Base-by-base conservation (phyloP, 1,140 invertebrate genomes). In the Zaprionus ghesquierei region DNA sequence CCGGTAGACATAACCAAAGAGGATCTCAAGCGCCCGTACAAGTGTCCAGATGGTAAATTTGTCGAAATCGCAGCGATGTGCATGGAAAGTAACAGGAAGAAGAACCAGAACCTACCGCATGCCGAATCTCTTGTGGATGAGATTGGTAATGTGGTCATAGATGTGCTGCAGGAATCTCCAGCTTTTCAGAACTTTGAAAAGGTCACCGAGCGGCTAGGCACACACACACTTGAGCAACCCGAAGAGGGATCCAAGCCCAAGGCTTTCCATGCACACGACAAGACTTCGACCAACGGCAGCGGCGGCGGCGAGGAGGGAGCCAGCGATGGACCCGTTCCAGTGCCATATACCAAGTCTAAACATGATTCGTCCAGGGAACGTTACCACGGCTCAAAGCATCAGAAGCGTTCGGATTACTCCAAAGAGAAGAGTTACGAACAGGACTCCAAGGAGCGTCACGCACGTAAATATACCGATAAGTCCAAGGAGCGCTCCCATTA, bases 121-220 rank as follows among this genome's bases (percentile, higher is more conserved):
- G 63, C 69, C 60, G 78, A 79, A 31, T 70, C 69, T 72, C 69
- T 85, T 13, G 58, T 54, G 1, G 87, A 90, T 56, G 77, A 90
- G 76, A 81, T 87, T 60, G 75, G 80, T 27, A 50, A 75, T 68
- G 75, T 69, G 27, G 77, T 90, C 9, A 75, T 79, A 51, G 79
- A 90, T 76, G 72, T 87, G 56, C 55, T 84, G 70, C 74, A 84
- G 64, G 74, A 89, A 71, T 80, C 85, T 46, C 77, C 69, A 69
- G 60, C 80, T 65, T 80, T 89, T 89, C 80, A 78, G 20, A 31
- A 73, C 9, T 89, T 89, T 64, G 81, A 86, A 87, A 87, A 87
- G 81, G 38, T 81, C 60, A 87, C 78, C 71, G 82, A 87, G 64
- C 62, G 60, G 68, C 72, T 77, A 65, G 64, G 69, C 81, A 77